phyloP scores from a whole-genome alignment of 2,113 vertebrate genomes.

The Probosciger aterrimus region DNA sequence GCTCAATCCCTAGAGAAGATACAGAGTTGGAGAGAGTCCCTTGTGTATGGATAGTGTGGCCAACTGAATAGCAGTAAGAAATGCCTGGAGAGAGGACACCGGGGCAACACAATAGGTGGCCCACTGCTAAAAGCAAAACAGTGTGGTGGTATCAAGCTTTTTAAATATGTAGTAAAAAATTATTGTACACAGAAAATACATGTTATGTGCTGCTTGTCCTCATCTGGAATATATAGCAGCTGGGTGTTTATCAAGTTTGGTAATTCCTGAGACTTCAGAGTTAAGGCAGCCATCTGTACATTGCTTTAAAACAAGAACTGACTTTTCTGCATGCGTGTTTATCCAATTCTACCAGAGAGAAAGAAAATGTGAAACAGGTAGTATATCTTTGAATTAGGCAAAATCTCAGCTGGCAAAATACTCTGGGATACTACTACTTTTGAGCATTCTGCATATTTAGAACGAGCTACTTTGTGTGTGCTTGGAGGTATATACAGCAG shows the following conservation, averaged over 20 bases:
- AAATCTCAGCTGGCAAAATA: background rate
- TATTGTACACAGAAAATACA: background rate
- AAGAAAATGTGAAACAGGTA: background rate
- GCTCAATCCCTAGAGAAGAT: background rate
- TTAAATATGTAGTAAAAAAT: background rate
- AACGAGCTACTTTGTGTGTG: accelerated
- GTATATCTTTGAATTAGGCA: background rate
- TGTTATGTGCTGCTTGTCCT: background rate
- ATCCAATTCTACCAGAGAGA: background rate
- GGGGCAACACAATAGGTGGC: background rate
- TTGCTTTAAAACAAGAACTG: background rate
- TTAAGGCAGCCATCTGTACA: background rate
- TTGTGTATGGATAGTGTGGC: background rate
- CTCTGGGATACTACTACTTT: background rate
- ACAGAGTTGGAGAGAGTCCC: background rate
- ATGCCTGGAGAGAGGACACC: background rate
- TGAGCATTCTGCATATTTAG: background rate
- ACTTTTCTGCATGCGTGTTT: background rate
- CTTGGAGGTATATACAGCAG: accelerated
- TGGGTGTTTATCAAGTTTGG: background rate
- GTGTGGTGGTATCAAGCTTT: background rate
- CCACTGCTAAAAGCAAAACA: background rate
- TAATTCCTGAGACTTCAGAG: background rate
- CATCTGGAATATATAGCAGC: background rate
- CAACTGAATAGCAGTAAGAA: background rate